Base-by-base conservation (phyloP, 2,888 invertebrate genomes). In the Chelonus formosanus region DNA sequence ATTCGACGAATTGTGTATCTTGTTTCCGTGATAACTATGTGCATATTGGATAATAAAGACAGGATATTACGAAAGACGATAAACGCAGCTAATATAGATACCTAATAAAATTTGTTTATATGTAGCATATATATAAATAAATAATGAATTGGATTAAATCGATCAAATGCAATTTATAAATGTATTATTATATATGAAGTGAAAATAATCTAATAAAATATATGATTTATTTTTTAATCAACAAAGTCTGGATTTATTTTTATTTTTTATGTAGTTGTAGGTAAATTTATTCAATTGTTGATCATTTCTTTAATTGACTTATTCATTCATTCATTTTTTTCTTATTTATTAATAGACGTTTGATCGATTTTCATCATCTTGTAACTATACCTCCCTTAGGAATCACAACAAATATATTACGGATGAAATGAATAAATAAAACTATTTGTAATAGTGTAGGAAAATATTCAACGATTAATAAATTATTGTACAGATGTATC, bases 381-480 rank as follows among this genome's bases (percentile, higher is more conserved):
- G n/a, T 45, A 32, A 44, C 8, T 35, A 57, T 44, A 40, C 10
- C 32, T 35, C 31, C 35, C 34, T 34, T 32, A 20, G 1, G 35
- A 36, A 47, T 45, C 35, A 36, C 34, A 48, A 3, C 34, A 40
- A 20, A 59, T 34, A 40, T 34, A n/a, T 6, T 20, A 44, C 3
- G 45, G 20, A 52, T 43, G 47, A 67, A 64, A 60, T 47, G 34
- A 44, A 59, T 43, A 6, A 58, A 62, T 44, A 74, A 72, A 76
- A 76, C 75, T 76, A 78, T 77, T 78, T 80, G 81, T 81, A 80
- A 81, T 20, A 48, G 78, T 80, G 79, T 82, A 82, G 77, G 10
- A 76, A 74, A 73, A 75, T 74, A 73, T 74, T 74, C 73, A 73
- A 76, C 74, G 71, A 72, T 71, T 78, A 81, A 82, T 83, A 83